Base-by-base conservation (phyloP, 2,888 invertebrate genomes). In the Drosophila pegasa region DNA sequence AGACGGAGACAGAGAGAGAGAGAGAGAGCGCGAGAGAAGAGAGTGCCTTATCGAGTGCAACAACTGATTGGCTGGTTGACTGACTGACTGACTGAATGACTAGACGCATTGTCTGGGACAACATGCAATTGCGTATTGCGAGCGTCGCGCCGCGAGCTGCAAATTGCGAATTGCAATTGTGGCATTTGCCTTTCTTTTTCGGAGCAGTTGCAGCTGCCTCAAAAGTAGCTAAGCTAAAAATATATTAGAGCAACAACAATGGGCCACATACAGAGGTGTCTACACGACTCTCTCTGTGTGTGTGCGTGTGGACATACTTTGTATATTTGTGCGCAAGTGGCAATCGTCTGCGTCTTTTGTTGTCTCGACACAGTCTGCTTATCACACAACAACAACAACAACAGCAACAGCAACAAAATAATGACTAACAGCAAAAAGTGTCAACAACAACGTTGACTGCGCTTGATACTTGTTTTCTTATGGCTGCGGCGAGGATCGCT, bases 351-450 rank as follows among this genome's bases (percentile, higher is more conserved):
- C 74, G 71, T 75, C 87, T 88, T 87, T 87, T 87, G 87, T 89
- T 89, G 87, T 89, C 88, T 87, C 89, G 88, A 81, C 71, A 77
- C 79, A 82, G 88, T 88, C 89, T 89, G 84, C 89, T 86, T 89
- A 85, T 87, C 87, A 76, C 86, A 57, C 59, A 64, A 43, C 52
- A 58, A 52, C 51, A 56, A 56, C 60, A 56, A 25, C 50, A 59
- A 43, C 61, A 57, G 41, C 60, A 57, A 50, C 63, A 67, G 14
- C 52, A 41, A 37, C 22, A 41, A 18, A 72, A 80, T 74, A 85
- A 81, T 72, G 76, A 75, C 82, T 78, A 82, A 78, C 74, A 75
- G 47, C 72, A 76, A 29, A 50, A 85, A 84, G 68, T 70, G 71
- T 73, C 78, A 75, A 70, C 72, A 75, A 64, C 62, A 61, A 43